Conservation (phyloP, 2,797 vertebrate species). For the Oreochromis grahami region DNA sequence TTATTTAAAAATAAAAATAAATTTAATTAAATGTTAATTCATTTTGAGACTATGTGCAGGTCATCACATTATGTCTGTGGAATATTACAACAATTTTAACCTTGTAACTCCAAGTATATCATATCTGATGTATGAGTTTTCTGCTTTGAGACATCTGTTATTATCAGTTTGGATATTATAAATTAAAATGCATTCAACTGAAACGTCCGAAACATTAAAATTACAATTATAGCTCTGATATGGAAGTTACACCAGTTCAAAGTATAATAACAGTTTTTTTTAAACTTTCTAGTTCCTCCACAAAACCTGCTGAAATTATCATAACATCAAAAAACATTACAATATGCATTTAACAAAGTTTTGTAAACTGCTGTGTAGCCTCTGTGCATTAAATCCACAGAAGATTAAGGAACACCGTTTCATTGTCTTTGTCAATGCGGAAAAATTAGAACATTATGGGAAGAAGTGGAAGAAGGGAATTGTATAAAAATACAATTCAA, state of each 20-base stretch:
- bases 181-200: not conserved
- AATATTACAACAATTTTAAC: not conserved
- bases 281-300: not conserved
- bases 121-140: not conserved
- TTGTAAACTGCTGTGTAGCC: not conserved
- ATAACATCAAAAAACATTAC: not conserved
- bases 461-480: not conserved
- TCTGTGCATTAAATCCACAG: not conserved
- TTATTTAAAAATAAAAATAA: not conserved
- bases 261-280: not conserved
- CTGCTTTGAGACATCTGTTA: not conserved
- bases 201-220: rapidly evolving
- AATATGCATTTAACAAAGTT: not conserved
- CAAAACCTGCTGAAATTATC: not conserved
- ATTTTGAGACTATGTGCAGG: not conserved
- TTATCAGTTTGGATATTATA: not conserved
- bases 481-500: not conserved
- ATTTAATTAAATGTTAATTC: not conserved
- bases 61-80: not conserved
- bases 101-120: not conserved
- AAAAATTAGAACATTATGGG: not conserved
- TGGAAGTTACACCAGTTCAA: not conserved
- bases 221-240: not conserved
- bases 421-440: not conserved
- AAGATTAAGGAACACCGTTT: not conserved